phyloP scores from a whole-genome alignment of 2,888 invertebrate species.

The Stratiomys singularior region DNA sequence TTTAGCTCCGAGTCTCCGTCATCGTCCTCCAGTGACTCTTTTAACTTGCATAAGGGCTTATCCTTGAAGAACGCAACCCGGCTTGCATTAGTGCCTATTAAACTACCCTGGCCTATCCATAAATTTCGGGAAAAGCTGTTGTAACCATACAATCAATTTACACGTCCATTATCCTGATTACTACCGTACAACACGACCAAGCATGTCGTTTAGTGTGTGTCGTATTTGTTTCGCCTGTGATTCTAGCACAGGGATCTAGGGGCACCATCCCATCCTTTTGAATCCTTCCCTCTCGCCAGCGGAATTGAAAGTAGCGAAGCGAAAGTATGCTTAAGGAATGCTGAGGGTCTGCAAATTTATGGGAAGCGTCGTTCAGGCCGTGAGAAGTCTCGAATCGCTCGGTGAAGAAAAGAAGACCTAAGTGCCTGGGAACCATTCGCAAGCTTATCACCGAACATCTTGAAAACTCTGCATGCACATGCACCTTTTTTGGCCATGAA shows the following conservation, averaged over 20 bases:
- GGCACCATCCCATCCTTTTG: not conserved
- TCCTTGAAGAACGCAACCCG: not conserved
- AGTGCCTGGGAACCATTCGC: not conserved
- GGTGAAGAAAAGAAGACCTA: not conserved
- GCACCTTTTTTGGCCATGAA: conserved; percentile 16
- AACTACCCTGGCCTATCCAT: conserved; percentile 4
- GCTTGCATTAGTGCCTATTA: not conserved
- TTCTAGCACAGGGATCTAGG: not conserved
- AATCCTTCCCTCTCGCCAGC: too few species aligned
- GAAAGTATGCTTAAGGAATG: conserved; percentile 15
- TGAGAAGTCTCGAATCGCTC: not conserved
- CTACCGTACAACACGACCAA: conserved; percentile 13
- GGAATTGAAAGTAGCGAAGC: conserved; percentile 22
- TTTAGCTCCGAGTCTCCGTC: not conserved
- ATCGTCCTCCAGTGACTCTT: not conserved
- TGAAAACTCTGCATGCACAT: conserved; percentile 6
- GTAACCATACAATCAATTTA: conserved; percentile 42
- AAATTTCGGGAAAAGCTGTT: conserved; percentile 18
- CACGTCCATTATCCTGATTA: conserved; percentile 44
- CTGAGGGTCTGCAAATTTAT: conserved; percentile 14
- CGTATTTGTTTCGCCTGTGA: not conserved
- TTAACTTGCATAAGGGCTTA: not conserved
- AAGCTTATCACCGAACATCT: conserved; percentile 9
- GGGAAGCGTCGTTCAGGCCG: not conserved
- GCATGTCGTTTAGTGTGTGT: too few species aligned